These are phyloP conservation scores for Augochlorella aurata DNA, from an alignment of 2,888 invertebrate genomes.

Conservation along the genomic window DNA sequence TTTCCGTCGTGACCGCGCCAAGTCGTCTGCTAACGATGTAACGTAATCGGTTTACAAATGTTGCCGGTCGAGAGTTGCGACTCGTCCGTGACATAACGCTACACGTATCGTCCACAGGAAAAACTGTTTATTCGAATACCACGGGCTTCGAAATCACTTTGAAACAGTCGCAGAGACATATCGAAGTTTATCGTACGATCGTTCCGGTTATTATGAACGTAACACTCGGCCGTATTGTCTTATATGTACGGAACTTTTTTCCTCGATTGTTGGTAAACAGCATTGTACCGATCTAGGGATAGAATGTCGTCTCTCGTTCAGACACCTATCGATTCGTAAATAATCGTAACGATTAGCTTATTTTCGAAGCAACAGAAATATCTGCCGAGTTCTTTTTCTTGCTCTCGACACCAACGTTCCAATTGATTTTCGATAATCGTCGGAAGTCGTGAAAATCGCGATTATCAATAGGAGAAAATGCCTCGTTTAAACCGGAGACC, in stretches of 20 bases:
- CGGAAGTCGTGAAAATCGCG: neutral
- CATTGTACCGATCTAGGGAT: neutral
- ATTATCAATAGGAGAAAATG: neutral
- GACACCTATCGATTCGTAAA: neutral
- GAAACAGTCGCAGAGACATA: neutral
- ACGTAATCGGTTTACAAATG: conserved; percentile 23
- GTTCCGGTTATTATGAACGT: neutral
- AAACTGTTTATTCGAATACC: conserved; percentile 17
- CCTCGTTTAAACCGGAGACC: neutral
- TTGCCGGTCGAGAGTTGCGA: conserved; percentile 11
- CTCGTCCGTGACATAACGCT: conserved; percentile 15
- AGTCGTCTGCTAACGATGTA: conserved; percentile 9
- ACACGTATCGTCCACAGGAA: neutral
- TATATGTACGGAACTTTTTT: neutral
- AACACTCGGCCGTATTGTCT: neutral
- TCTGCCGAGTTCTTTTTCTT: neutral
- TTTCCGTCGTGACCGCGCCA: neutral
- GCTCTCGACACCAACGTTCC: neutral
- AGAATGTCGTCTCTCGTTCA: neutral
- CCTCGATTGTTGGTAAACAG: neutral
- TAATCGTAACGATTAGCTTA: neutral
- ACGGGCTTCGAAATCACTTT: neutral
- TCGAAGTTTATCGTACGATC: conserved; percentile 1
- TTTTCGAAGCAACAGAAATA: neutral
- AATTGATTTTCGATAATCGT: neutral